Percentiles rank a stretch among this genome's conserved stretches.
These are phyloP conservation scores for Tipula lateralis DNA, from an alignment of 2,888 invertebrate genomes.

Conservation along the genomic window DNA sequence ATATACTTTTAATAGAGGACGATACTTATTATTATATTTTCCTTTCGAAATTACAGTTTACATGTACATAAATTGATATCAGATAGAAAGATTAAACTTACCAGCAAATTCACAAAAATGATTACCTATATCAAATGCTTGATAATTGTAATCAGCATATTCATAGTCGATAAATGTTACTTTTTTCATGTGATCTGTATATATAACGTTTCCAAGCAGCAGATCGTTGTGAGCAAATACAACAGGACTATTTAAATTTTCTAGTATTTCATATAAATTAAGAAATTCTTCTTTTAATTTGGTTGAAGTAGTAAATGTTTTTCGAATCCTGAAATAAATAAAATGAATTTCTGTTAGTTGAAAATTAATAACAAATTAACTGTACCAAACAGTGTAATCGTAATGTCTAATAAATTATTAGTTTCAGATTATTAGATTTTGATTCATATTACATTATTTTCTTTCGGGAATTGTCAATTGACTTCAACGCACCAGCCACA, in stretches of 20 bases:
- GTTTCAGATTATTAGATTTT: no score
- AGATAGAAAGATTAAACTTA: slow-evolving; percentile 48
- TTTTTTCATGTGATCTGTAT: slow-evolving; percentile 60
- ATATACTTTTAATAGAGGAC: no score
- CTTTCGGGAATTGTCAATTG: no score
- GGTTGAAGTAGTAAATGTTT: slow-evolving; percentile 61
- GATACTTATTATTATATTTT: no score
- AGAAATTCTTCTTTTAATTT: slow-evolving; percentile 66
- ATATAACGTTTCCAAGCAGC: slow-evolving; percentile 88
- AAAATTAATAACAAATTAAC: background rate
- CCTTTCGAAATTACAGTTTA: no score
- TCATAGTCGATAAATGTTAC: slow-evolving; percentile 96
- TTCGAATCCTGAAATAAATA: slow-evolving; percentile 62
- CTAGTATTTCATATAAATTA: slow-evolving; percentile 59
- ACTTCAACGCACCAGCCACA: no score
- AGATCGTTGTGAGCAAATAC: slow-evolving; percentile 98
- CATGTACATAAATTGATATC: background rate
- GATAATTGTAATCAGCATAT: slow-evolving; percentile 90
- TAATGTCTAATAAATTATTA: no score
- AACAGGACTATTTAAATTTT: slow-evolving; percentile 63
- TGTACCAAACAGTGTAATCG: no score
- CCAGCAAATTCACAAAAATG: slow-evolving; percentile 98
- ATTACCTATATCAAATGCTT: slow-evolving; percentile 94
- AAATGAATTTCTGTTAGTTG: background rate
- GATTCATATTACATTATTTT: no score